phyloP scores from a whole-genome alignment of 2,888 invertebrate species.

The Polydesmus complanatus region DNA sequence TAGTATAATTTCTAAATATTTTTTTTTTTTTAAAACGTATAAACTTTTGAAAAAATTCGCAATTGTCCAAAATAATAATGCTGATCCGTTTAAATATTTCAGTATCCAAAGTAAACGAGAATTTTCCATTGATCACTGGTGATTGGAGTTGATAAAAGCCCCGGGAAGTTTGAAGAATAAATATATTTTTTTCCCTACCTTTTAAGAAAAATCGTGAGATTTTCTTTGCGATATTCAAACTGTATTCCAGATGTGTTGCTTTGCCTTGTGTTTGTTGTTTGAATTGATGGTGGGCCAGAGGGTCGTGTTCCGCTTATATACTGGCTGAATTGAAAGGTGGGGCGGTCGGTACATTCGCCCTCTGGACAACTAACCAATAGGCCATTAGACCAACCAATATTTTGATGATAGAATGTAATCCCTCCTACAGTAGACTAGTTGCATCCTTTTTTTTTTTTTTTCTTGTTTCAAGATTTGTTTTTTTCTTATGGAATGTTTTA shows the following conservation, averaged over 20 bases:
- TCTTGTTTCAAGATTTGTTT: too few species aligned
- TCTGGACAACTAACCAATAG: not conserved
- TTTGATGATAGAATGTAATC: not conserved
- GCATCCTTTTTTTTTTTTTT: not conserved
- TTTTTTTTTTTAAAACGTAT: too few species aligned
- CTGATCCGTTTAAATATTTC: too few species aligned
- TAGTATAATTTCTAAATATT: too few species aligned
- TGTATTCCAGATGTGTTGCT: not conserved
- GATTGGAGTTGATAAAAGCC: too few species aligned
- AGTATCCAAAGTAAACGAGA: too few species aligned
- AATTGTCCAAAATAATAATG: too few species aligned
- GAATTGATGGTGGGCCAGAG: not conserved
- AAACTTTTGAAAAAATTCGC: too few species aligned
- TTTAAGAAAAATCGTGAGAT: not conserved
- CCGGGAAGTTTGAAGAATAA: too few species aligned
- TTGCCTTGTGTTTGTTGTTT: not conserved
- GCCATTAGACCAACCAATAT: not conserved
- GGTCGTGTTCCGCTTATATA: not conserved
- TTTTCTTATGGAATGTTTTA: too few species aligned
- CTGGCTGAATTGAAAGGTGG: not conserved
- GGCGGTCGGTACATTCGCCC: not conserved
- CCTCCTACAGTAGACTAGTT: not conserved
- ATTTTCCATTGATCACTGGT: too few species aligned
- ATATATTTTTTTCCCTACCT: not conserved
- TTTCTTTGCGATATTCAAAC: too few species aligned